phyloP scores from a whole-genome alignment of 1,140 invertebrate species.

The Vollenhovia emeryi region DNA sequence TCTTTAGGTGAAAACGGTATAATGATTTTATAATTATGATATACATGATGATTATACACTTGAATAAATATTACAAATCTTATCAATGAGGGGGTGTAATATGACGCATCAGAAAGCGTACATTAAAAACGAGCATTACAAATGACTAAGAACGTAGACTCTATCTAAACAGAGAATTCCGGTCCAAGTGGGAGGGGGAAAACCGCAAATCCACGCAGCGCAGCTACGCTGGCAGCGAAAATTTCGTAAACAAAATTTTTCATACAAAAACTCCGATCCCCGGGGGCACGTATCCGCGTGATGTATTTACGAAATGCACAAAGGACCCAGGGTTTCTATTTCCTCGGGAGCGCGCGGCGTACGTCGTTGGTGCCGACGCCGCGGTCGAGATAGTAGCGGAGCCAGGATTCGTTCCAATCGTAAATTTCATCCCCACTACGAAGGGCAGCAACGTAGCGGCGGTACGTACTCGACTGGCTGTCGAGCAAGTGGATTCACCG shows the following conservation, averaged over 20 bases:
- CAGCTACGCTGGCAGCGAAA: slow-evolving; percentile 13
- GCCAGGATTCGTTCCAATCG: slow-evolving; percentile 56
- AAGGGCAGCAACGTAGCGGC: slow-evolving; percentile 7
- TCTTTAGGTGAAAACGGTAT: neutral
- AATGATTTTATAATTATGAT: neutral
- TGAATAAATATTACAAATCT: slow-evolving; percentile 2
- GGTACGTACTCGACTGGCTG: slow-evolving; percentile 59
- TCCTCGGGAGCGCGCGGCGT: slow-evolving; percentile 47
- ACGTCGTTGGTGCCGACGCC: slow-evolving; percentile 57
- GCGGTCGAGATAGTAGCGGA: slow-evolving; percentile 55
- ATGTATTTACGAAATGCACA: slow-evolving; percentile 61
- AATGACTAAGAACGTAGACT: slow-evolving; percentile 16
- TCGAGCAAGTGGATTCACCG: slow-evolving; percentile 73
- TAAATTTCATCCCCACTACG: slow-evolving; percentile 53
- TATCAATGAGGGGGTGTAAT: neutral
- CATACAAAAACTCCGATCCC: slow-evolving; percentile 53
- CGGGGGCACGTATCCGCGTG: slow-evolving; percentile 52
- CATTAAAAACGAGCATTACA: slow-evolving; percentile 17
- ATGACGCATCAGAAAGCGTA: neutral
- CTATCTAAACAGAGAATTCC: slow-evolving; percentile 36
- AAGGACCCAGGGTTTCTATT: slow-evolving; percentile 57
- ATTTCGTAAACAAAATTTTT: slow-evolving; percentile 58
- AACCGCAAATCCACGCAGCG: slow-evolving; percentile 23
- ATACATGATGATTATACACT: too few relatives aligned
- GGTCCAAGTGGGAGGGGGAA: neutral